These are phyloP conservation scores for Choristoneura fumiferana DNA, from an alignment of 1,140 invertebrate species.

Conservation along the genomic window DNA sequence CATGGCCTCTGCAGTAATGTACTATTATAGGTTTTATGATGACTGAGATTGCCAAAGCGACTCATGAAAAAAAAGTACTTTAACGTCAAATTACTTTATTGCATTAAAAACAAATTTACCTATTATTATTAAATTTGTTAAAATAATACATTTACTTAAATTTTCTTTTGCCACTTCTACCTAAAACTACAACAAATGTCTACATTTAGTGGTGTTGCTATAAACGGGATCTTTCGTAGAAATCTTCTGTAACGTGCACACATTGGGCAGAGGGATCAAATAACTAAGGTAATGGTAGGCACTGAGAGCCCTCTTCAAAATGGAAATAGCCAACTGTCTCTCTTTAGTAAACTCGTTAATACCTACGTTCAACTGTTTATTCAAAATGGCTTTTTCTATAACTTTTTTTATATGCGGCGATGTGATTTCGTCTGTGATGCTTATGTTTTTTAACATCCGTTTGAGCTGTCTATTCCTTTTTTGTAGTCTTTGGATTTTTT, in stretches of 20 bases:
- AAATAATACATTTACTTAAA: too few relatives aligned
- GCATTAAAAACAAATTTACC: too few relatives aligned
- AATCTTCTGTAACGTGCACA: constrained; percentile 8
- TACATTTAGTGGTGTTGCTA: constrained; percentile 8
- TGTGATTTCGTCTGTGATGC: background rate
- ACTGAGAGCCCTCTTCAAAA: constrained; percentile 3
- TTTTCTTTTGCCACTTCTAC: background rate
- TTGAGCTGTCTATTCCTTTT: constrained; percentile 2
- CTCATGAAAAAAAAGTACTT: too few relatives aligned
- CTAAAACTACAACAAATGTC: constrained; percentile 58
- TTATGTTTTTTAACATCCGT: constrained; percentile 2
- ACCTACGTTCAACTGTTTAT: background rate
- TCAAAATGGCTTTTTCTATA: background rate
- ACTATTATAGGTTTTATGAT: too few relatives aligned
- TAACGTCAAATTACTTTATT: too few relatives aligned
- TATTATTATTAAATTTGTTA: too few relatives aligned
- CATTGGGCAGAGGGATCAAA: background rate
- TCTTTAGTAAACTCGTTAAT: constrained; percentile 4
- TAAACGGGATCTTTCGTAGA: background rate
- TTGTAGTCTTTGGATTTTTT: background rate
- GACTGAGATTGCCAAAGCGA: too few relatives aligned
- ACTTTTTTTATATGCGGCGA: constrained; percentile 1
- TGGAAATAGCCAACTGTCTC: background rate
- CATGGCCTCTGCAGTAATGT: too few relatives aligned
- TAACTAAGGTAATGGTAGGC: constrained; percentile 1